These are phyloP conservation scores for Larimichthys polyactis DNA, from an alignment of 2,113 vertebrate species.

Conservation along the genomic window DNA sequence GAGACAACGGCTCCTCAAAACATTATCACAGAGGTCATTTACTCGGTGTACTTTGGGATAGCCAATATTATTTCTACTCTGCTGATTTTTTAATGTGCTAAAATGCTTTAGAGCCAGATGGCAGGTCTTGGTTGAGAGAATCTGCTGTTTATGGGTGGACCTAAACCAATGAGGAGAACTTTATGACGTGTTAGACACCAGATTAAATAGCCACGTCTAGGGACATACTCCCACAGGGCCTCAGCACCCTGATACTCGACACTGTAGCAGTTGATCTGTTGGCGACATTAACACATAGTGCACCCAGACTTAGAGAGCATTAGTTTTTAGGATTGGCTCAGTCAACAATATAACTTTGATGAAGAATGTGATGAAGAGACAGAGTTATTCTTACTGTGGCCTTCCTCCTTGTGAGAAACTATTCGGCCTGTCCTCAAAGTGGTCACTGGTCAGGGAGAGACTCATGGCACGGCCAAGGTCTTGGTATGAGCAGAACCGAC, in stretches of 20 bases:
- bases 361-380: conserved; percentile 72
- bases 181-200: conserved; percentile 64
- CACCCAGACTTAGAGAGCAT: conserved; percentile 39
- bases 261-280: conserved; percentile 42
- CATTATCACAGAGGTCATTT: conserved; percentile 51
- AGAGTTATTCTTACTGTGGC: conserved; percentile 72
- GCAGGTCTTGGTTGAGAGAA: conserved; percentile 61
- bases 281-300: conserved; percentile 19
- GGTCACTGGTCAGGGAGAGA: conserved; percentile 75
- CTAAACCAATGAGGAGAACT: conserved; percentile 51
- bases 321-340: conserved; percentile 24
- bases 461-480: conserved; percentile 54
- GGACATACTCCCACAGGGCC: conserved; percentile 43
- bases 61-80: conserved; percentile 59
- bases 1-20: conserved; percentile 37
- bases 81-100: conserved; percentile 44
- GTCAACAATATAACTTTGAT: conserved; percentile 48
- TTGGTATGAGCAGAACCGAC: conserved; percentile 69
- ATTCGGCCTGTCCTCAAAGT: conserved; percentile 64
- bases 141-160: conserved; percentile 61
- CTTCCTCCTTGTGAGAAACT: conserved; percentile 72
- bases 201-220: conserved; percentile 55
- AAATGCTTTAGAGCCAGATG: conserved; percentile 60
- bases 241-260: conserved; percentile 53
- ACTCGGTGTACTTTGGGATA: conserved; percentile 27